Evolutionary conservation across 2,888 invertebrate species (phyloP), one percentile per base, ranked within the genome.

Genomic region (Andrena haemorrhoa): DNA sequence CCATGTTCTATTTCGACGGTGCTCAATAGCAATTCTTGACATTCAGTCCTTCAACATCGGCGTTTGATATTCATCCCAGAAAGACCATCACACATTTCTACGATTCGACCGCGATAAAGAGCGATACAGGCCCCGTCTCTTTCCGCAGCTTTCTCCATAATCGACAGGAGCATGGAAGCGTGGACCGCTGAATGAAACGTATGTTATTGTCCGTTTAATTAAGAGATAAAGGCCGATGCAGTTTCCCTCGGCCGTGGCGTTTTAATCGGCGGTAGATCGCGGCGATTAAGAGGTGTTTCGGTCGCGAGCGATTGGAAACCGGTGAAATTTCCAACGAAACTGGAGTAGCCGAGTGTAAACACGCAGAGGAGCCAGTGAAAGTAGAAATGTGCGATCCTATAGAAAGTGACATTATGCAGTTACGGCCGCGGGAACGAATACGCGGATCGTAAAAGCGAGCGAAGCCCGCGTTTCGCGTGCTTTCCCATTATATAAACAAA

Each of bases 401-500:
- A 85, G 84, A 85, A 85, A 85, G 85, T 75, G 82, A 85, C 79
- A 79, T 85, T 84, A 83, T 70, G 79, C 79, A 82, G 79, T 79
- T 85, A 71, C 56, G 56, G 23, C 20, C 61, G 85, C 79, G 82
- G 82, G 75, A 77, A 76, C 75, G 71, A 79, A 79, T 75, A 79
- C 79, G 76, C 79, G 63, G 82, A 77, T 78, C 69, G 74, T 74
- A 85, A 82, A 58, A 63, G 64, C 31, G 56, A 63, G 56, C 69
- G 29, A 29, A 56, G 51, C 16, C 29, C 69, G 69, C 49, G 74
- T 61, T 53, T 58, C 66, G 56, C 53, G 56, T 60, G 72, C 53
- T 75, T 82, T 72, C 26, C 41, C 72, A 49, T 69, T 76, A 53
- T 65, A 73, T 69, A 72, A 82, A 82, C 75, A 81, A 75, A 80